phyloP scores from a whole-genome alignment of 2,888 invertebrate genomes.

The Drosophila mimica region DNA sequence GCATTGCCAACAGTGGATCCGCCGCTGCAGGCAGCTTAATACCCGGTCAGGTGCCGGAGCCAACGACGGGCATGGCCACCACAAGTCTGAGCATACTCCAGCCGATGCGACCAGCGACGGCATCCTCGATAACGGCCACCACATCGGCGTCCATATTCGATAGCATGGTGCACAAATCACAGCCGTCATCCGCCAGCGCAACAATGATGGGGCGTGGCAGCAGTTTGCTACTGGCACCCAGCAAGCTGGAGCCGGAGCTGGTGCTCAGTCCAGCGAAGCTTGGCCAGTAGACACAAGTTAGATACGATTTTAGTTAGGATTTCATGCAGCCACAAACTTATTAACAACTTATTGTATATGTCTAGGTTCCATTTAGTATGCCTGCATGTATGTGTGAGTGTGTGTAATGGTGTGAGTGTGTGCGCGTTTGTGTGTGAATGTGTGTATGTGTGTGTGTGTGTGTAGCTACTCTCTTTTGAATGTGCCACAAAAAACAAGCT shows the following conservation, averaged over 20 bases:
- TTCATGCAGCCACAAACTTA: conserved; percentile 53
- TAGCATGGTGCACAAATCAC: conserved; percentile 54
- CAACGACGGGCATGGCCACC: conserved; percentile 56
- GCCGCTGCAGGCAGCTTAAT: conserved; percentile 45
- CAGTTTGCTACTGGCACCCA: conserved; percentile 51
- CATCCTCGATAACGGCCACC: conserved; percentile 39
- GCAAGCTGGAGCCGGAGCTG: conserved; percentile 84
- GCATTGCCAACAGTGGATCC: conserved; percentile 35
- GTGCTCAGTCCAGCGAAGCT: conserved; percentile 85
- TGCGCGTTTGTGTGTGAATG: conserved; percentile 8
- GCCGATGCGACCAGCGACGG: conserved; percentile 58
- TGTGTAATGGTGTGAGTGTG: conserved; percentile 10
- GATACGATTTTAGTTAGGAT: conserved; percentile 70
- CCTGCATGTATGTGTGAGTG: conserved; percentile 15
- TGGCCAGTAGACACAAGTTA: conserved; percentile 79
- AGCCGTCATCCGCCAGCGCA: conserved; percentile 68
- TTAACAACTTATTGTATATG: conserved; percentile 34
- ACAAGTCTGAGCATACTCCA: conserved; percentile 75
- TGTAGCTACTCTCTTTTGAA: conserved; percentile 58
- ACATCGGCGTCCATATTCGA: conserved; percentile 53
- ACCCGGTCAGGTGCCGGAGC: conserved; percentile 79
- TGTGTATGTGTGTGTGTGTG: conserved; percentile 21
- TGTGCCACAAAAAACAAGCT: conserved; percentile 67
- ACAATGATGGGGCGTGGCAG: conserved; percentile 62
- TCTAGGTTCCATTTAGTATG: conserved; percentile 44